Base-by-base conservation (phyloP, 2,888 invertebrate genomes). In the Tetanocera ferruginea region DNA sequence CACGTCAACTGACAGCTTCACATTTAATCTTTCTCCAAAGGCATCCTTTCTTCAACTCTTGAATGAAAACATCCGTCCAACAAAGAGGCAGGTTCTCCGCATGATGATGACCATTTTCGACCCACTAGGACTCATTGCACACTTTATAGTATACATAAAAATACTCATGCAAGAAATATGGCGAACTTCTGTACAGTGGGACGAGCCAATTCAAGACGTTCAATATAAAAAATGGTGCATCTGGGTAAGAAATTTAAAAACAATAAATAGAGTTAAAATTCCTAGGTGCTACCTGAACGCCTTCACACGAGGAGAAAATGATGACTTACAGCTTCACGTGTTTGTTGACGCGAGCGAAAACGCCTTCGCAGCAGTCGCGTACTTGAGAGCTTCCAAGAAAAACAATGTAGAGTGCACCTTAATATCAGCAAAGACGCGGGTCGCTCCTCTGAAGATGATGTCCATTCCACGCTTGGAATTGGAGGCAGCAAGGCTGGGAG, bases 231-330 rank as follows among this genome's bases (percentile, higher is more conserved):
- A 79, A 25, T 79, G 76, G 80, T 6, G 76, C 37, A 25, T 19
- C 25, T 81, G 81, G 79, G 25, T 81, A 37, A 69, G 62, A 51
- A 37, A 79, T 55, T 14, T 81, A 8, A 78, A 80, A 28, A 78
- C 77, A 49, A 67, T 80, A 55, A 62, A 78, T 0, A 73, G 55
- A 4, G 75, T 80, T 49, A 76, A 66, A 43, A 80, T 79, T 60
- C 78, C 79, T 64, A 78, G 77, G 6, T 78, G 76, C 69, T 80
- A 79, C 25, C 23, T 76, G 6, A 79, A 80, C 17, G 72, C 81
- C 17, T 79, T 81, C 9, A 81, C 83, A 17, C 67, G 84, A 1
- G 84, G 83, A 23, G 11, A 71, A 76, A n/a, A 76, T 34, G 69
- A 66, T 11, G 14, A 71, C 19, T 37, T 81, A 23, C 69, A 76